phyloP scores from a whole-genome alignment of 1,140 invertebrate genomes.

The Pseudomyrmex cubaensis region DNA sequence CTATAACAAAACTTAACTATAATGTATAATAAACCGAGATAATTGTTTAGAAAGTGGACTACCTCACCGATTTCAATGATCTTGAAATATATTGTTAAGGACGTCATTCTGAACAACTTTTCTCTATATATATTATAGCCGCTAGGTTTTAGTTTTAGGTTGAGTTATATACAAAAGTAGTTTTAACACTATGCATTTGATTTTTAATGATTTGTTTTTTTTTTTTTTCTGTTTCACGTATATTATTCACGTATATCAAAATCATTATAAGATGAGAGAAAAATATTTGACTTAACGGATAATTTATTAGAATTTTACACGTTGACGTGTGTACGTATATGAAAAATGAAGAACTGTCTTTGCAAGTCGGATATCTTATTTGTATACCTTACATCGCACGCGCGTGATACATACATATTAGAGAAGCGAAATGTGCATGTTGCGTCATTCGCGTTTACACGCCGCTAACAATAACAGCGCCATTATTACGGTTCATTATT shows the following conservation, averaged over 20 bases:
- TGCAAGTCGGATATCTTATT: slow-evolving; percentile 23
- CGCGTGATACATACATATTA: slow-evolving; percentile 29
- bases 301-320: slow-evolving; percentile 16
- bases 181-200: no score
- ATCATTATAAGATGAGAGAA: not conserved
- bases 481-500: slow-evolving; percentile 66
- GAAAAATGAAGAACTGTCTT: slow-evolving; percentile 58
- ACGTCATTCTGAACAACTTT: no score
- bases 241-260: no score
- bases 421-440: slow-evolving; percentile 50
- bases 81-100: no score
- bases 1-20: no score
- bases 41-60: no score
- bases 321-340: slow-evolving; percentile 13
- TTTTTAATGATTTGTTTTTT: no score
- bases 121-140: no score
- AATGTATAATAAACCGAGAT: no score
- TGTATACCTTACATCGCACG: slow-evolving; percentile 15
- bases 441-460: slow-evolving; percentile 56
- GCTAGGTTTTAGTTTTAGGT: no score
- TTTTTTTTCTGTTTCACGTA: not conserved
- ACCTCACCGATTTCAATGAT: no score
- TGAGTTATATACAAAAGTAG: no score
- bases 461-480: slow-evolving; percentile 67
- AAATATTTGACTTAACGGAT: slow-evolving; percentile 45